Percentiles rank a stretch among this genome's conserved stretches.
phyloP scores from a whole-genome alignment of 1,140 invertebrate genomes.

The Homarus americanus region DNA sequence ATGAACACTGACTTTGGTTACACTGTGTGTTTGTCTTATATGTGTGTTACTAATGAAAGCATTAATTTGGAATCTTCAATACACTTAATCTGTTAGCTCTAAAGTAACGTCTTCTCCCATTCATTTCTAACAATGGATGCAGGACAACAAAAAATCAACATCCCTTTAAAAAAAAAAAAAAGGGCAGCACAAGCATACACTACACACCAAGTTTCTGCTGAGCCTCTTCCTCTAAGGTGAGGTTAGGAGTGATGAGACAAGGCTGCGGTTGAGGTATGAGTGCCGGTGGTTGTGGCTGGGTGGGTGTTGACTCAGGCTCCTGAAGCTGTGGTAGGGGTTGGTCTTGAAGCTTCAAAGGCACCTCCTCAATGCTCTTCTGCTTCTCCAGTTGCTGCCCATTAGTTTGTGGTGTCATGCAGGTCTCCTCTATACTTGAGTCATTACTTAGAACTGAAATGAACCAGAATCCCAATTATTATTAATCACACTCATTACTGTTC shows the following conservation, averaged over 20 bases:
- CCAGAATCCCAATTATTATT: too few relatives aligned
- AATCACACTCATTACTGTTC: too few relatives aligned
- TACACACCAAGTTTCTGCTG: slow-evolving; percentile 64
- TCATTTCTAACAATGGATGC: too few relatives aligned
- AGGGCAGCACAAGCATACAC: background rate
- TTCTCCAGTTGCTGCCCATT: slow-evolving; percentile 63
- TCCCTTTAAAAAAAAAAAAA: background rate
- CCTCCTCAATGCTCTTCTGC: slow-evolving; percentile 47
- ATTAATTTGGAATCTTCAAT: too few relatives aligned
- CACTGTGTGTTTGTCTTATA: too few relatives aligned
- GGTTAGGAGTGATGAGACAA: slow-evolving; percentile 52
- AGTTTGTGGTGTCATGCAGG: slow-evolving; percentile 47
- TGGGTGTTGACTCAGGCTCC: slow-evolving; percentile 31
- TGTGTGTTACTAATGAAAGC: too few relatives aligned
- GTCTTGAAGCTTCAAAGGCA: slow-evolving; percentile 4
- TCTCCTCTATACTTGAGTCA: slow-evolving; percentile 71
- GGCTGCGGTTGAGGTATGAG: slow-evolving; percentile 42
- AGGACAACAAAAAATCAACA: background rate
- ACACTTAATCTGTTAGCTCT: too few relatives aligned
- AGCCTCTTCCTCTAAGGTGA: slow-evolving; percentile 61
- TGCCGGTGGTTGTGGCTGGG: slow-evolving; percentile 33
- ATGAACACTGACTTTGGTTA: too few relatives aligned
- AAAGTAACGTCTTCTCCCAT: too few relatives aligned
- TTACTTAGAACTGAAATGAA: slow-evolving; percentile 61
- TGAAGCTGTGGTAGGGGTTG: slow-evolving; percentile 33